These are phyloP conservation scores for Acanthornis magna DNA, from an alignment of 2,797 vertebrate species.

Conservation along the genomic window DNA sequence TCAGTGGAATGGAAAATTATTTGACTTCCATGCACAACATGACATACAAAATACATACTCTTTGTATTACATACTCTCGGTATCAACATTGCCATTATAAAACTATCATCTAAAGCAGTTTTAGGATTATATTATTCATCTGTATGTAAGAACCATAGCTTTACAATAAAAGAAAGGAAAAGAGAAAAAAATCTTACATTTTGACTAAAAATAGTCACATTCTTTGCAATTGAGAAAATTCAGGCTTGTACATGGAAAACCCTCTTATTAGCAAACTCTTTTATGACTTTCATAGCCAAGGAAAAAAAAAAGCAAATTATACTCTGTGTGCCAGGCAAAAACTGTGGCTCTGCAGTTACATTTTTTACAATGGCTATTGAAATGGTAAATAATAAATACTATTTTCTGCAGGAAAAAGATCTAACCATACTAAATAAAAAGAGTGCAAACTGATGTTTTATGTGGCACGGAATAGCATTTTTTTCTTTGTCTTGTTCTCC, in stretches of 20 bases:
- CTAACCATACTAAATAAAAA: background rate
- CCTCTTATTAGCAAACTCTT: background rate
- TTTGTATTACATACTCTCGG: background rate
- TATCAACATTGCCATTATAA: background rate
- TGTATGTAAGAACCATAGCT: background rate
- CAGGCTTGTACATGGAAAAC: background rate
- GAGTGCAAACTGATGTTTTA: background rate
- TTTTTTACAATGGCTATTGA: background rate
- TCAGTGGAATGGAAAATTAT: background rate
- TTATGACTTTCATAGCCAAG: background rate
- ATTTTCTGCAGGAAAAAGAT: background rate
- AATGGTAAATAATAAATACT: background rate
- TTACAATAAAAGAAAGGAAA: background rate
- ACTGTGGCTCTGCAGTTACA: background rate
- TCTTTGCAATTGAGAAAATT: background rate
- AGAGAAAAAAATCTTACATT: background rate
- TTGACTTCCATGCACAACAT: background rate
- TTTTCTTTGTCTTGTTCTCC: background rate
- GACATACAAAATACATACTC: background rate
- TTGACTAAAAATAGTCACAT: background rate
- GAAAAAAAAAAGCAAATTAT: background rate
- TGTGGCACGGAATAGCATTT: background rate
- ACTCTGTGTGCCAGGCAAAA: background rate
- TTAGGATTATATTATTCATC: background rate
- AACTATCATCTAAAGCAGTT: background rate